phyloP scores from a whole-genome alignment of 2,888 invertebrate genomes.

The Agapostemon virescens region DNA sequence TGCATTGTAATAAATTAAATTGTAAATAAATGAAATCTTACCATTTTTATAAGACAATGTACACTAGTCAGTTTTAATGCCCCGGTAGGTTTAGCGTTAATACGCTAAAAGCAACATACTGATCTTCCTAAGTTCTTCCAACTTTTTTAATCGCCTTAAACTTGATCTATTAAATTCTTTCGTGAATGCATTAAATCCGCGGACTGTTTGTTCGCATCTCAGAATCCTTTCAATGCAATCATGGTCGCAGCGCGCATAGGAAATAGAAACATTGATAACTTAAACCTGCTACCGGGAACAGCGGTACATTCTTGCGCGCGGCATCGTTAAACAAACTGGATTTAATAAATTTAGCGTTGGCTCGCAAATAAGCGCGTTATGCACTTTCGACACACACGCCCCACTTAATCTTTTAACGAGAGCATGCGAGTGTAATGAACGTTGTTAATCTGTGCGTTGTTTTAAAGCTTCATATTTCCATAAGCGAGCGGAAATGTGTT shows the following conservation, averaged over 20 bases:
- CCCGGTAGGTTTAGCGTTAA: no score
- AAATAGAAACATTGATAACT: background rate
- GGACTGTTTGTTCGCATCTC: background rate
- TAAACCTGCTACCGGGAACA: background rate
- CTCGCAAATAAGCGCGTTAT: conserved; percentile 20
- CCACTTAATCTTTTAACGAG: conserved; percentile 34
- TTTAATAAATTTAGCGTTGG: conserved; percentile 21
- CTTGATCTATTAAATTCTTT: background rate
- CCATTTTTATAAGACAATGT: no score
- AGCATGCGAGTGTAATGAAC: conserved; percentile 28
- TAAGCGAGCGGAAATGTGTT: conserved; percentile 10
- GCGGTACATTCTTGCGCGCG: background rate
- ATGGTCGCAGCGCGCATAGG: background rate
- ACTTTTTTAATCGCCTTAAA: no score
- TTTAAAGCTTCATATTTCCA: conserved; percentile 33
- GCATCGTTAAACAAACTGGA: conserved; percentile 11
- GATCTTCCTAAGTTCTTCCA: no score
- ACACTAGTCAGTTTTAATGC: no score
- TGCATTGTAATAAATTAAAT: no score
- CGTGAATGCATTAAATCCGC: background rate
- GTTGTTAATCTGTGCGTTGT: conserved; percentile 32
- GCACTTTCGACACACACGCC: conserved; percentile 5
- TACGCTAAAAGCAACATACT: no score
- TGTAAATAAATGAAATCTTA: no score
- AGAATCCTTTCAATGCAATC: background rate